Conservation (phyloP, 2,113 vertebrate genomes). For the Phyllostomus hastatus region DNA sequence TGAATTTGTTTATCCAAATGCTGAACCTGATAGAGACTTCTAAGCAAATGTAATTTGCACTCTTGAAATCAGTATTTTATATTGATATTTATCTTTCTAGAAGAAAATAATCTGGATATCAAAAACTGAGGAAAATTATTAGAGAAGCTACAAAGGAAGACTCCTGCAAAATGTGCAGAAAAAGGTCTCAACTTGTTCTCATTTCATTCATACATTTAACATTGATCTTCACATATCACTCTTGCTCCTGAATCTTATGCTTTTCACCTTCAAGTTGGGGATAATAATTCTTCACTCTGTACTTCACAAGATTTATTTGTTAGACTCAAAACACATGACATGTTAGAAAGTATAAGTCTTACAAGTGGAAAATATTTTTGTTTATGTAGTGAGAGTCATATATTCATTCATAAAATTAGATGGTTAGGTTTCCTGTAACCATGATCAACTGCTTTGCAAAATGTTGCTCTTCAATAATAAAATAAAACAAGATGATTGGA, state of each 20-base stretch:
- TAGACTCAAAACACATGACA: background rate
- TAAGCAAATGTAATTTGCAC: background rate
- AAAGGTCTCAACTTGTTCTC: background rate
- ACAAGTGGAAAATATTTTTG: background rate
- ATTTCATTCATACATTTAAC: background rate
- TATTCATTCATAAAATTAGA: background rate
- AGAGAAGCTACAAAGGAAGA: background rate
- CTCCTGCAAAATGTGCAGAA: background rate
- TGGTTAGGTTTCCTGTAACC: background rate
- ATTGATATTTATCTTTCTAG: background rate
- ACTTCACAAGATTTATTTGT: background rate
- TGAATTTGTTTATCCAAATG: background rate
- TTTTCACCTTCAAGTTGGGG: background rate
- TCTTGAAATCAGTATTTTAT: background rate
- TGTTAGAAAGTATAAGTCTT: background rate
- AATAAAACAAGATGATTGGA: background rate
- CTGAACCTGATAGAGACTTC: background rate
- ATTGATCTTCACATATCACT: background rate
- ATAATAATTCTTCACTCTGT: background rate
- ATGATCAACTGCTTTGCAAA: background rate
- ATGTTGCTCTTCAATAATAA: background rate
- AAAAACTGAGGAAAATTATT: background rate
- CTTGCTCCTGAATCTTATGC: background rate
- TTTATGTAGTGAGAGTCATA: background rate
- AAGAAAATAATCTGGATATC: background rate